These are phyloP conservation scores for Actinostola sp. DNA, from an alignment of 92 coral and sea anemone species.

Conservation along the genomic window DNA sequence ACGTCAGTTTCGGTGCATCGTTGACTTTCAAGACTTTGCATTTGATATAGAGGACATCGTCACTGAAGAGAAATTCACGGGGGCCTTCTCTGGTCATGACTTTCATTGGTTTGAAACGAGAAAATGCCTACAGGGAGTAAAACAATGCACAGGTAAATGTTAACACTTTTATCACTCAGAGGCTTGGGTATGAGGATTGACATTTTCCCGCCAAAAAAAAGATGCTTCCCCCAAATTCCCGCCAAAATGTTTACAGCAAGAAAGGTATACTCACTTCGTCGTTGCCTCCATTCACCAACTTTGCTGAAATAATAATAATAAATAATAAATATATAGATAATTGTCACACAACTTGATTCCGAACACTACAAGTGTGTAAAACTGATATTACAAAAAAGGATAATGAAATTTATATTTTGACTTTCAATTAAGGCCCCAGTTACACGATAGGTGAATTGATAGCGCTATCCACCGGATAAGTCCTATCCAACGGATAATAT, in stretches of 20 bases:
- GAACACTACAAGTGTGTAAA: neutral
- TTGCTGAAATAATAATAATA: neutral
- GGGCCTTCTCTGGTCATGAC: neutral
- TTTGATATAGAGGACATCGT: neutral
- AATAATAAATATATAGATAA: neutral
- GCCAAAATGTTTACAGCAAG: no score
- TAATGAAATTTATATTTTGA: no score
- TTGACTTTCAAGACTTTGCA: constrained; percentile 48
- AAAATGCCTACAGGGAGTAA: neutral
- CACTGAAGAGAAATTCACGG: neutral
- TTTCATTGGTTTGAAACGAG: neutral
- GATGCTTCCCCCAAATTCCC: no score
- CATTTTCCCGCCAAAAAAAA: no score
- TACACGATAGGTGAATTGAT: no score
- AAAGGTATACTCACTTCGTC: constrained; percentile 15
- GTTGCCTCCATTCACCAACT: neutral
- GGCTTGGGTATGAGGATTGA: no score
- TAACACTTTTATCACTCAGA: no score
- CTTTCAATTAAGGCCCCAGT: no score
- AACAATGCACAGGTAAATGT: neutral
- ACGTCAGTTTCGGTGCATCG: constrained; percentile 50
- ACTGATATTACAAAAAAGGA: no score
- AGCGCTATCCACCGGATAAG: no score
- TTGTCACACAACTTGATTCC: neutral
- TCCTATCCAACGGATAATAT: no score